Evolutionary conservation across 2,888 invertebrate genomes (phyloP).

Genomic region (Sarcophaga carnaria): DNA sequence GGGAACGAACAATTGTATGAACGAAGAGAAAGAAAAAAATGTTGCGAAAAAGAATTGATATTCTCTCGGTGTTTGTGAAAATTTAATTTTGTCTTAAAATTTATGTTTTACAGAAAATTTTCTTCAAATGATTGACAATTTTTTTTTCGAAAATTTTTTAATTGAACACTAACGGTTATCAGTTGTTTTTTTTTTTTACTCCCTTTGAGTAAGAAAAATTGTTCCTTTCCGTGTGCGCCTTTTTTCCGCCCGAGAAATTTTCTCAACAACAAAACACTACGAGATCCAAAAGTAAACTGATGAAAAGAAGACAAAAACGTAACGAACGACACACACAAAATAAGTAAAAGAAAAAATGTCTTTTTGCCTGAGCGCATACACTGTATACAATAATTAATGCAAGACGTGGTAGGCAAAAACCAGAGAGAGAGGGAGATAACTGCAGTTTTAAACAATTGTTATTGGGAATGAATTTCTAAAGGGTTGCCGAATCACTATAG

Average conservation of each 20-base stretch:
- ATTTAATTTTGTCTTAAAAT: constrained; percentile 18
- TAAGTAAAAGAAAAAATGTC: not conserved
- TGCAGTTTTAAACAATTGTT: not conserved
- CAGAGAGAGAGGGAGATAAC: constrained; percentile 27
- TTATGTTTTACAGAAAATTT: constrained; percentile 23
- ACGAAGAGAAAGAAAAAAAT: constrained; percentile 29
- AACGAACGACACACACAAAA: not conserved
- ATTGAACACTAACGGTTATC: constrained; percentile 24
- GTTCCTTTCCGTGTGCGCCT: constrained; percentile 43
- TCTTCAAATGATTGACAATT: not conserved
- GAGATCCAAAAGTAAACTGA: constrained; percentile 64
- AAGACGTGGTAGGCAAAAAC: not conserved
- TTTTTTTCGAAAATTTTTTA: constrained; percentile 32
- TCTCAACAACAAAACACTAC: constrained; percentile 51
- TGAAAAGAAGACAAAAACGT: constrained; percentile 40
- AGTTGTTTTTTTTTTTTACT: constrained; percentile 17
- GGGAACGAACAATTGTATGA: constrained; percentile 2
- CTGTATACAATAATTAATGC: not conserved
- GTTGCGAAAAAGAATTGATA: constrained; percentile 54
- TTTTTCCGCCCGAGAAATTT: constrained; percentile 18
- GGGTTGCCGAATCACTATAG: not conserved
- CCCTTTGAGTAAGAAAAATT: constrained; percentile 14
- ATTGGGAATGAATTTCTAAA: not conserved
- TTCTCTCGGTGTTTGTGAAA: constrained; percentile 25
- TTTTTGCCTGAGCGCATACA: not conserved